These are phyloP conservation scores for Malachius bipustulatus DNA, from an alignment of 2,888 invertebrate genomes.

Conservation along the genomic window DNA sequence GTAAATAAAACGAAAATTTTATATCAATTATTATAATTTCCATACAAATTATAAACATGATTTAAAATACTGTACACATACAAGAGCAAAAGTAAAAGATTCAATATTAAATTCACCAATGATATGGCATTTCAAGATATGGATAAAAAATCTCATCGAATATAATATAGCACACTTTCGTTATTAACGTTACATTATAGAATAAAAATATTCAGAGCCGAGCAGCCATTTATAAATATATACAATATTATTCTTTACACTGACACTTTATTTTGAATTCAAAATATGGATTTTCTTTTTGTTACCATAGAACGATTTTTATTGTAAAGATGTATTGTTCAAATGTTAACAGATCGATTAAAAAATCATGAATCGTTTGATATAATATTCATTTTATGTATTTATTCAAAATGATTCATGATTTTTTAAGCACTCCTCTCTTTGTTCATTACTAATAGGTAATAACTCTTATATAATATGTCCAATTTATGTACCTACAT, in stretches of 20 bases:
- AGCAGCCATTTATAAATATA: slow-evolving; percentile 35
- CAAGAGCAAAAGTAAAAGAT: slow-evolving; percentile 37
- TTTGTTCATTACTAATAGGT: no score
- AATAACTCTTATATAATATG: no score
- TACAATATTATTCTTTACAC: slow-evolving; percentile 31
- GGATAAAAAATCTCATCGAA: slow-evolving; percentile 33
- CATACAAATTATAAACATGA: slow-evolving; percentile 76
- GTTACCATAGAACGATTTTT: no score
- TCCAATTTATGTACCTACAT: no score
- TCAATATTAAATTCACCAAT: slow-evolving; percentile 31
- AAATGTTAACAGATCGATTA: no score
- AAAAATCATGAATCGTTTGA: no score
- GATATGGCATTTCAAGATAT: slow-evolving; percentile 40
- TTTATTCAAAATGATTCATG: no score
- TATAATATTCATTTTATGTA: no score
- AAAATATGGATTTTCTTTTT: slow-evolving; percentile 26
- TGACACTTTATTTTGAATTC: slow-evolving; percentile 28
- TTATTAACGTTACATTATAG: slow-evolving; percentile 26
- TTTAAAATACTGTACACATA: slow-evolving; percentile 69
- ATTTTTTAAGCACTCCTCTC: no score
- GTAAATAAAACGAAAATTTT: slow-evolving; percentile 18
- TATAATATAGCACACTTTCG: slow-evolving; percentile 33
- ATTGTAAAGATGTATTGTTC: no score
- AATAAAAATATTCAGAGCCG: slow-evolving; percentile 35
- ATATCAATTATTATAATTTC: slow-evolving; percentile 49